These are phyloP conservation scores for Tenthredo notha DNA, from an alignment of 2,888 invertebrate genomes.

Conservation along the genomic window DNA sequence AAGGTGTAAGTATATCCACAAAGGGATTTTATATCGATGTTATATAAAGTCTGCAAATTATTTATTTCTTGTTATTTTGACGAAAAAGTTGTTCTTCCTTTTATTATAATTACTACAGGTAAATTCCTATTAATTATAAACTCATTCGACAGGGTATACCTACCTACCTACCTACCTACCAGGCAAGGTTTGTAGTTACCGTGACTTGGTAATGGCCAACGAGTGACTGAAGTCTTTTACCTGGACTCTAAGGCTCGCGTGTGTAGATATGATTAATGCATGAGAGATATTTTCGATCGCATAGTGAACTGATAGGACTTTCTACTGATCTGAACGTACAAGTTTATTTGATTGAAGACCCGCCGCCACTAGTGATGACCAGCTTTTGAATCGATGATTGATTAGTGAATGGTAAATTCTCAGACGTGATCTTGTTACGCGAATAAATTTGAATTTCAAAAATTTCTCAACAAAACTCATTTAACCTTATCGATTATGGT, in stretches of 20 bases:
- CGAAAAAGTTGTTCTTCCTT: neutral
- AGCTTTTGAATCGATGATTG: slow-evolving; percentile 69
- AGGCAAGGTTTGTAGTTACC: slow-evolving; percentile 21
- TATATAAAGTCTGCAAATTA: neutral
- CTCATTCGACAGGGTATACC: neutral
- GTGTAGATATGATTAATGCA: slow-evolving; percentile 73
- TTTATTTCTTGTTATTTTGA: neutral
- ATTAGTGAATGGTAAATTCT: slow-evolving; percentile 66
- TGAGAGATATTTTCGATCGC: slow-evolving; percentile 73
- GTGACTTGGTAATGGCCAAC: slow-evolving; percentile 27
- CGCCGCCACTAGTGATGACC: slow-evolving; percentile 23
- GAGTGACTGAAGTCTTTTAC: slow-evolving; percentile 37
- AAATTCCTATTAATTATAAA: slow-evolving; percentile 15
- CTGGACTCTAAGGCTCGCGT: slow-evolving; percentile 48
- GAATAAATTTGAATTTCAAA: slow-evolving; percentile 20
- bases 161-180: neutral
- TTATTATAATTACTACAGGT: neutral
- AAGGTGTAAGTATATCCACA: too few relatives aligned
- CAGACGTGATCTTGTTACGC: slow-evolving; percentile 29
- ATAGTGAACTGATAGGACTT: slow-evolving; percentile 63
- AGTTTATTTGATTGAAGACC: slow-evolving; percentile 54
- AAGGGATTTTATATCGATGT: neutral
- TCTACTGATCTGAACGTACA: slow-evolving; percentile 60
- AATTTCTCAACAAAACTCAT: neutral
- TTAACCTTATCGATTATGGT: neutral